phyloP scores from a whole-genome alignment of 1,140 invertebrate genomes.

The Maconellicoccus hirsutus region DNA sequence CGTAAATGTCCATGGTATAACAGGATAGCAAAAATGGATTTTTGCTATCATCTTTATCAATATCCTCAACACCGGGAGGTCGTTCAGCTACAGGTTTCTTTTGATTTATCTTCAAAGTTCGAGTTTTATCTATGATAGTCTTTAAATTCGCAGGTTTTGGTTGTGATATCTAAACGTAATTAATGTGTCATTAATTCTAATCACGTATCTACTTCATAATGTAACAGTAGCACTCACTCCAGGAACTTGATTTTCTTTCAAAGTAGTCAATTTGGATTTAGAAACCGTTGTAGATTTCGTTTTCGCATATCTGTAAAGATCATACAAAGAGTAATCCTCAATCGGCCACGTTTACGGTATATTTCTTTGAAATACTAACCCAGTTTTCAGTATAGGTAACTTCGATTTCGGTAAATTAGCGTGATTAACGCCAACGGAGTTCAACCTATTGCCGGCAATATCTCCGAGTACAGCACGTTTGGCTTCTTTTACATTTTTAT shows the following conservation, averaged over 20 bases:
- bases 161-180: not conserved
- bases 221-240: not conserved
- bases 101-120: not conserved
- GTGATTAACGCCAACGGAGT: not conserved
- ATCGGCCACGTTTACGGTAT: not conserved
- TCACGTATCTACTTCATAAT: too few species aligned
- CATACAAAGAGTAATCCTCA: too few species aligned
- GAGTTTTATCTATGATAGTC: not conserved
- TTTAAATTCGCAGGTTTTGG: not conserved
- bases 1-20: conserved; percentile 77
- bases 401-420: not conserved
- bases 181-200: too few species aligned
- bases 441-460: not conserved
- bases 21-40: conserved; percentile 66
- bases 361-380: not conserved
- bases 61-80: conserved; percentile 41
- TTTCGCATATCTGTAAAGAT: not conserved
- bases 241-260: conserved; percentile 14
- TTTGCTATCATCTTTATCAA: conserved; percentile 59
- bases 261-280: not conserved
- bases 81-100: not conserved
- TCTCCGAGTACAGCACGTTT: not conserved
- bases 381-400: not conserved
- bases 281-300: not conserved
- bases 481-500: not conserved